Conservation (phyloP, 2,797 vertebrate species). For the Prionace glauca region DNA sequence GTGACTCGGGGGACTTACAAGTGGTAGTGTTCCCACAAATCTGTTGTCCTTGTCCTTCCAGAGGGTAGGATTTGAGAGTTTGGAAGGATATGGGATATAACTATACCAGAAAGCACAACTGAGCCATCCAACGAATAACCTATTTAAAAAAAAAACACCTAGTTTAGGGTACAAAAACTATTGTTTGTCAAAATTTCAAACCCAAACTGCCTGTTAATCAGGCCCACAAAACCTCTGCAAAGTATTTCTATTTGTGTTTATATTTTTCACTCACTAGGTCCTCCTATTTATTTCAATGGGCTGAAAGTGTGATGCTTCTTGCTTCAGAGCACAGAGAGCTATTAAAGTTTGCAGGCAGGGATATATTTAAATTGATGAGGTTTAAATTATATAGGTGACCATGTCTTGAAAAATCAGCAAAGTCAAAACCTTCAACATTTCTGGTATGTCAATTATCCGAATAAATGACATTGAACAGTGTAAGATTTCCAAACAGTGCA, state of each 20-base stretch:
- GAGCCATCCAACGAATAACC: not conserved
- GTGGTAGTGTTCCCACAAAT: not conserved
- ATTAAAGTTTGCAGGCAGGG: not conserved
- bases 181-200: not conserved
- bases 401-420: not conserved
- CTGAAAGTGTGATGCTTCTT: not conserved
- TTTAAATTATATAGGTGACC: not conserved
- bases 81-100: not conserved
- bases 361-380: not conserved
- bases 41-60: not conserved
- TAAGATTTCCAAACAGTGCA: not conserved
- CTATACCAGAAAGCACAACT: not conserved
- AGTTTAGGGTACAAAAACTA: not conserved
- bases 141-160: not conserved
- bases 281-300: not conserved
- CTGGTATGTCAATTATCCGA: not conserved
- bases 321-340: not conserved
- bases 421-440: not conserved
- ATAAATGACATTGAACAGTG: not conserved
- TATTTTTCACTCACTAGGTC: not conserved
- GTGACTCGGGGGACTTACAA: not conserved
- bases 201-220: not conserved
- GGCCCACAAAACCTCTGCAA: not conserved
- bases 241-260: not conserved
- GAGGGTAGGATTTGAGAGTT: not conserved